A percentile compares a stretch with the other conserved stretches of the same genome.
phyloP scores from a whole-genome alignment of 2,888 invertebrate species.

The Nomada lathburiana region DNA sequence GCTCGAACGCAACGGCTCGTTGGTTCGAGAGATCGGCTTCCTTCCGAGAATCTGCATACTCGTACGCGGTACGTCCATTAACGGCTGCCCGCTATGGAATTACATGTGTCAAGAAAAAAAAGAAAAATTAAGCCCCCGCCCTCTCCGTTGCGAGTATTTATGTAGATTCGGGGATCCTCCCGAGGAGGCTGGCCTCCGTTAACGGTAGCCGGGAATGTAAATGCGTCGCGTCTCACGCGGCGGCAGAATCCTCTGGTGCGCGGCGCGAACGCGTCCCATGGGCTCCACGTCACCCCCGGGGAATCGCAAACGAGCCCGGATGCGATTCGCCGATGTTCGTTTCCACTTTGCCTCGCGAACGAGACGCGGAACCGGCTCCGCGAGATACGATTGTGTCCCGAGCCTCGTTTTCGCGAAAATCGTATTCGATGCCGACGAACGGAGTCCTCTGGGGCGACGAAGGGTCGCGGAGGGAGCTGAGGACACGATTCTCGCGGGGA shows the following conservation, averaged over 20 bases:
- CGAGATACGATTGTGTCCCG: slow-evolving; percentile 42
- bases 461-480: neutral
- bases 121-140: slow-evolving; percentile 74
- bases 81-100: slow-evolving; percentile 73
- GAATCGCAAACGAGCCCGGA: slow-evolving; percentile 68
- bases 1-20: slow-evolving; percentile 43
- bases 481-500: too few relatives aligned
- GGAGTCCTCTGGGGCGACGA: neutral
- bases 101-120: slow-evolving; percentile 79
- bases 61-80: slow-evolving; percentile 79
- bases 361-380: slow-evolving; percentile 13
- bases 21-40: slow-evolving; percentile 51
- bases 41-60: slow-evolving; percentile 76
- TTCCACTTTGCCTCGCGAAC: slow-evolving; percentile 45
- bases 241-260: slow-evolving; percentile 64
- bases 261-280: slow-evolving; percentile 63
- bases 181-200: slow-evolving; percentile 64
- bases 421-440: slow-evolving; percentile 8
- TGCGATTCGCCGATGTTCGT: slow-evolving; percentile 50
- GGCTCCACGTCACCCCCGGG: slow-evolving; percentile 52
- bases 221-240: slow-evolving; percentile 78
- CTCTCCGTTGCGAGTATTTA: slow-evolving; percentile 72
- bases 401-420: slow-evolving; percentile 46
- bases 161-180: slow-evolving; percentile 75
- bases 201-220: slow-evolving; percentile 82